Percentiles rank a stretch among this genome's conserved stretches.
These are phyloP conservation scores for Tamias sibiricus DNA, from an alignment of 2,113 vertebrate species.

Conservation along the genomic window DNA sequence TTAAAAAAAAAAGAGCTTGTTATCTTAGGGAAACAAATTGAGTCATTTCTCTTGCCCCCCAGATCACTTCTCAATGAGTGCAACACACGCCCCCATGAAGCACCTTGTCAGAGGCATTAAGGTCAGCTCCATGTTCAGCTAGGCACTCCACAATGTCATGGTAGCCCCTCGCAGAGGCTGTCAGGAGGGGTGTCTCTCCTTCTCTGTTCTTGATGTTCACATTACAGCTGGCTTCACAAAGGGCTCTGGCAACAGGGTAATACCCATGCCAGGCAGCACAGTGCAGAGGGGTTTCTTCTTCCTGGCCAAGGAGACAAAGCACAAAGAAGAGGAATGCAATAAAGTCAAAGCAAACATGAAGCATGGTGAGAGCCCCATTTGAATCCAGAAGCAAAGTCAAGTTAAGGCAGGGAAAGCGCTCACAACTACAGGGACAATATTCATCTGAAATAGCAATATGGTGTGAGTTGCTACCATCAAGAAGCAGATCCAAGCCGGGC, in stretches of 20 bases:
- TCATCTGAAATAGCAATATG: not conserved
- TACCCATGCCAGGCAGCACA: slow-evolving; percentile 99
- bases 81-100: slow-evolving; percentile 30
- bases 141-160: slow-evolving; percentile 97
- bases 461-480: not conserved
- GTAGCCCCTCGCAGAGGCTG: slow-evolving; percentile 96
- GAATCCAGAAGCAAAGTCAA: not conserved
- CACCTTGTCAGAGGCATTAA: slow-evolving; percentile 96
- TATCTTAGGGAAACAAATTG: not conserved
- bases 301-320: slow-evolving; percentile 84
- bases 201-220: slow-evolving; percentile 95
- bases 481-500: not conserved
- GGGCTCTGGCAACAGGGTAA: slow-evolving; percentile 91
- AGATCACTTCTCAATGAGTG: not conserved
- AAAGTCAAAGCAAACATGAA: not conserved
- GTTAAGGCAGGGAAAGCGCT: not conserved
- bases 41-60: not conserved
- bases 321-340: not conserved
- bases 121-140: slow-evolving; percentile 91
- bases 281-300: slow-evolving; percentile 97
- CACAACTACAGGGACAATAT: not conserved
- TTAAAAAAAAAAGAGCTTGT: not conserved
- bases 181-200: slow-evolving; percentile 95
- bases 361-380: not conserved
- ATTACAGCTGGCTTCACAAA: slow-evolving; percentile 93